phyloP scores from a whole-genome alignment of 2,797 vertebrate genomes.

The Esox lucius region DNA sequence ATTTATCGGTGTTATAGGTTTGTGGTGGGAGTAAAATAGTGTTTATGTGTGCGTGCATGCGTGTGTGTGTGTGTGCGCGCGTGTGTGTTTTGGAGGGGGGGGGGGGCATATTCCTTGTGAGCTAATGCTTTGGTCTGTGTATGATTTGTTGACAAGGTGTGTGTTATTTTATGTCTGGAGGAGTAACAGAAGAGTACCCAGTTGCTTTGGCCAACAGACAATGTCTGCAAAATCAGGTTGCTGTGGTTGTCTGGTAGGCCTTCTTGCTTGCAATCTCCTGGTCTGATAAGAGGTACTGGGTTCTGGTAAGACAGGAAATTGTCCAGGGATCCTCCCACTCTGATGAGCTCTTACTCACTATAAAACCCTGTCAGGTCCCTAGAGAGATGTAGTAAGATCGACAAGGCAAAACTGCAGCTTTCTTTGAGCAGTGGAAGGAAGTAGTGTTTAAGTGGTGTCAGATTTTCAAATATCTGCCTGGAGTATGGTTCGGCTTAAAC shows the following conservation, averaged over 20 bases:
- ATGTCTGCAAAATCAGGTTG: no score
- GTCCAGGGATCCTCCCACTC: neutral
- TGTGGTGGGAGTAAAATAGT: neutral
- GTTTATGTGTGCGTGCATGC: neutral
- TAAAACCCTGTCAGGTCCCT: neutral
- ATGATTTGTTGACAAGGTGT: no score
- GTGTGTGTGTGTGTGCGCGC: conserved; percentile 6
- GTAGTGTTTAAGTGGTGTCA: neutral
- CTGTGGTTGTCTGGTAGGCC: no score
- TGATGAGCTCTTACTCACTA: neutral
- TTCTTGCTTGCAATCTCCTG: neutral
- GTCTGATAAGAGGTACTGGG: neutral
- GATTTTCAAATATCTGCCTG: neutral
- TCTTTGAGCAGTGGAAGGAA: neutral
- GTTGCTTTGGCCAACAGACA: no score
- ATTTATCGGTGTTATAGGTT: neutral
- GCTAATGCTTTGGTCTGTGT: no score
- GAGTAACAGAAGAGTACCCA: no score
- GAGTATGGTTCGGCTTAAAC: neutral
- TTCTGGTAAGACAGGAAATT: neutral
- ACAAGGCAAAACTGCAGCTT: neutral
- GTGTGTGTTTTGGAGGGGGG: no score
- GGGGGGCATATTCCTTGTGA: no score
- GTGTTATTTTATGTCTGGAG: no score
- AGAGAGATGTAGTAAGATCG: neutral